A percentile compares a stretch with the other conserved stretches of the same genome.
phyloP scores from a whole-genome alignment of 2,113 vertebrate species.

The Sander vitreus region DNA sequence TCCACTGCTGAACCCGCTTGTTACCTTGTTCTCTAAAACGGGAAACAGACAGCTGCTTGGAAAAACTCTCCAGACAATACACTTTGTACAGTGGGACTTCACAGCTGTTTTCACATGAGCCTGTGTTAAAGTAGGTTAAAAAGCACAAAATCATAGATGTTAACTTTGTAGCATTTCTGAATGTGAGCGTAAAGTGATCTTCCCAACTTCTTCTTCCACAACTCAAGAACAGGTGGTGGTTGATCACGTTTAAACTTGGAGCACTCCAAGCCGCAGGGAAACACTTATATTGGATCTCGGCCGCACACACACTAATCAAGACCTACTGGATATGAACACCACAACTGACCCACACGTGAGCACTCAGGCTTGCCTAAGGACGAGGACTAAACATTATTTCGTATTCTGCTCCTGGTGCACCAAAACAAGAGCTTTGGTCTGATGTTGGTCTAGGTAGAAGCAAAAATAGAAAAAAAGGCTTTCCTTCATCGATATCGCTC shows the following conservation, averaged over 20 bases:
- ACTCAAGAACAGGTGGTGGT: background rate
- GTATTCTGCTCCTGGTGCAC: background rate
- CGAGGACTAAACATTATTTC: background rate
- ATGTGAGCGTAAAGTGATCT: background rate
- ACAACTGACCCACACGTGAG: background rate
- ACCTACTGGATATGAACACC: background rate
- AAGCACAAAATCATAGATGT: background rate
- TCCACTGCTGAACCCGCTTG: slow-evolving; percentile 16
- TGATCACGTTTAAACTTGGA: slow-evolving; percentile 1
- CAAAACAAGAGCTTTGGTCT: slow-evolving; percentile 4
- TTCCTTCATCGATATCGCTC: slow-evolving; percentile 23
- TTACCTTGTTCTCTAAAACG: slow-evolving; percentile 44
- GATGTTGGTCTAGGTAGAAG: background rate
- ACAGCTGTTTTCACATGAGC: background rate
- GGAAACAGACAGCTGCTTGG: slow-evolving; percentile 32
- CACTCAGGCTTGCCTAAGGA: background rate
- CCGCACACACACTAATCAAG: background rate
- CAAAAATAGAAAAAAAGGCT: slow-evolving; percentile 25
- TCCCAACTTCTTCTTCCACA: slow-evolving; percentile 22
- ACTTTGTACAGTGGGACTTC: background rate
- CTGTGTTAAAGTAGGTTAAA: background rate
- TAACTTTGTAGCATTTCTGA: background rate
- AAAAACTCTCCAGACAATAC: slow-evolving; percentile 24
- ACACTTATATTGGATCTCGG: background rate
- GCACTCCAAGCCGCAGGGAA: background rate